These are phyloP conservation scores for Esox lucius DNA, from an alignment of 2,797 vertebrate species.

Conservation along the genomic window DNA sequence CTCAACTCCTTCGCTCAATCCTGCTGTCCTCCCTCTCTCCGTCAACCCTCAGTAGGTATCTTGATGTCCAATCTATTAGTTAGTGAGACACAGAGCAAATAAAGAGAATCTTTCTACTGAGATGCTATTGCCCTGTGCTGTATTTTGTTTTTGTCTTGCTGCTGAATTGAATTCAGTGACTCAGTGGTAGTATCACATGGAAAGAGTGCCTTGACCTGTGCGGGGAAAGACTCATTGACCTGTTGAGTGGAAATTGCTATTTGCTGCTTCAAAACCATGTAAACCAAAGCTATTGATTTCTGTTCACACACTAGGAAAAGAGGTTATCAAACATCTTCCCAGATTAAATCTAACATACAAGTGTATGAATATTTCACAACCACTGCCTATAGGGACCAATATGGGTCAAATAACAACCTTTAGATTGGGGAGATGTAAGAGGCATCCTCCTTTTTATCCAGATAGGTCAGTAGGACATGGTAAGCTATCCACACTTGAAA, in stretches of 20 bases:
- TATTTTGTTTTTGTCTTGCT: conserved; percentile 55
- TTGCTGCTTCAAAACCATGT: background rate
- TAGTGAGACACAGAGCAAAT: conserved; percentile 67
- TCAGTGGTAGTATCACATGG: conserved; percentile 53
- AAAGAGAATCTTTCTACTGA: conserved; percentile 67
- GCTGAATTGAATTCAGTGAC: conserved; percentile 63
- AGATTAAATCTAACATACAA: background rate
- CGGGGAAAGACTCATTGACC: background rate
- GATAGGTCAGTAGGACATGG: background rate
- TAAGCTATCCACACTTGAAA: background rate
- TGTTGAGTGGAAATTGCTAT: background rate
- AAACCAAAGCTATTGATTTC: background rate
- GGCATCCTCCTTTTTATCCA: background rate
- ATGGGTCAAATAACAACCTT: background rate
- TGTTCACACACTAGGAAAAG: background rate
- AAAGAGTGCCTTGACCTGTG: conserved; percentile 53
- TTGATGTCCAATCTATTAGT: conserved; percentile 70
- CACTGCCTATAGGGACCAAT: background rate
- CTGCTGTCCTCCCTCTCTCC: background rate
- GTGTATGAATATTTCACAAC: background rate
- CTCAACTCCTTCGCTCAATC: conserved; percentile 2
- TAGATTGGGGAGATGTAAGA: background rate
- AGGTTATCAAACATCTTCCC: background rate
- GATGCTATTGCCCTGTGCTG: conserved; percentile 50
- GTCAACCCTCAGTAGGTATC: conserved; percentile 49